Evolutionary conservation across 2,797 vertebrate species (phyloP).

Genomic region (Helarctos malayanus): DNA sequence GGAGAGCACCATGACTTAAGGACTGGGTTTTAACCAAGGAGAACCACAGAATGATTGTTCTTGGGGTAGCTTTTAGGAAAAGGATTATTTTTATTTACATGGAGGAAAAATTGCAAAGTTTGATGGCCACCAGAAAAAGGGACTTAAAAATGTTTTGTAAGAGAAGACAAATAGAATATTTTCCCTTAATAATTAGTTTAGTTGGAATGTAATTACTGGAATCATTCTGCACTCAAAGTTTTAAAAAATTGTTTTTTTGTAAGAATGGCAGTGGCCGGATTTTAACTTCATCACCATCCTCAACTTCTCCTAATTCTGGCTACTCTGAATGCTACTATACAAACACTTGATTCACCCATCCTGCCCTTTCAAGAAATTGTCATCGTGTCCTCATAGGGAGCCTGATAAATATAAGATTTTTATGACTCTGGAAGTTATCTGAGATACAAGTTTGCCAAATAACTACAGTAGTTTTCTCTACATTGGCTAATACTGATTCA

Average conservation of each 20-base stretch:
- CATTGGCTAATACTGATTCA: slow-evolving; percentile 58
- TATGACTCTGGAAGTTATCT: slow-evolving; percentile 45
- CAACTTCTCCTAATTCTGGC: not conserved
- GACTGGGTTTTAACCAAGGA: not conserved
- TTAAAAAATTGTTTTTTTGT: not conserved
- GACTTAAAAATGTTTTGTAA: not conserved
- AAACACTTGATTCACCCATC: not conserved
- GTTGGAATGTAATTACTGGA: not conserved
- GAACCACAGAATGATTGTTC: not conserved
- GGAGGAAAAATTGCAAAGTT: not conserved
- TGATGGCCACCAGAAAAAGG: not conserved
- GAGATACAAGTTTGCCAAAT: slow-evolving; percentile 42
- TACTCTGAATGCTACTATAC: not conserved
- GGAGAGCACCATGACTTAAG: not conserved
- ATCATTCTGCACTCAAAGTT: not conserved
- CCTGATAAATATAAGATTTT: slow-evolving; percentile 44
- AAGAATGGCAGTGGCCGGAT: not conserved
- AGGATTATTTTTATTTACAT: not conserved
- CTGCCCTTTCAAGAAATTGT: not conserved
- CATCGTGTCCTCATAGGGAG: not conserved
- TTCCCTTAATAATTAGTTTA: not conserved
- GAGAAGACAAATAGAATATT: not conserved
- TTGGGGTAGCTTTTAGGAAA: not conserved
- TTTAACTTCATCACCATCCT: not conserved
- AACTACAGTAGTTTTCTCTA: slow-evolving; percentile 54